Percentiles rank a stretch among this genome's conserved stretches.
Evolutionary conservation across 2,797 vertebrate genomes (phyloP).

Genomic region (Poliocrania exsul): DNA sequence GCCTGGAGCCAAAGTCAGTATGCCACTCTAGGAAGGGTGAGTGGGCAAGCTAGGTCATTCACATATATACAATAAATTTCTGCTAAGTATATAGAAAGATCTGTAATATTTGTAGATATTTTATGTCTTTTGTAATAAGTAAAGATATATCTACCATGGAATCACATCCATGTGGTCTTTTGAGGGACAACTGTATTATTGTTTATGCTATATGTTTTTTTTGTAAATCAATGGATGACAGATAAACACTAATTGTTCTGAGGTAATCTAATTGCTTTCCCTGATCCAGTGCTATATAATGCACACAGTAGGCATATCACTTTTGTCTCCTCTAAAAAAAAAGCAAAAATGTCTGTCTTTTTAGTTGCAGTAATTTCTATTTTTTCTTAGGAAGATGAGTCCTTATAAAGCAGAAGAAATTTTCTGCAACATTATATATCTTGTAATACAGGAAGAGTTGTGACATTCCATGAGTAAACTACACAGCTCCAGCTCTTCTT

Average conservation of each 20-base stretch:
- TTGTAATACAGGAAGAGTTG: neutral
- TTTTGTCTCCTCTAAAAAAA: slow-evolving; percentile 1
- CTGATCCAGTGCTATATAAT: neutral
- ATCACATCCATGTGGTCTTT: neutral
- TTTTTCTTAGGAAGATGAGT: neutral
- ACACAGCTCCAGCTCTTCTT: neutral
- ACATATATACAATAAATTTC: neutral
- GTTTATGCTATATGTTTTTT: neutral
- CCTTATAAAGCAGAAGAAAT: neutral
- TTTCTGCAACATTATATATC: neutral
- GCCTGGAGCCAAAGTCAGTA: neutral
- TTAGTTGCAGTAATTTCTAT: neutral
- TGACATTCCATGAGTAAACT: neutral
- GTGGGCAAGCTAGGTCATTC: neutral
- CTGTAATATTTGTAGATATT: neutral
- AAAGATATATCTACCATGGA: neutral
- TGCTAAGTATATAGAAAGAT: neutral
- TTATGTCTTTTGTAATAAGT: neutral
- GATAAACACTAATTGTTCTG: neutral
- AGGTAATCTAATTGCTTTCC: neutral
- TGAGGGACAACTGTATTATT: neutral
- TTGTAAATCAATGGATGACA: neutral
- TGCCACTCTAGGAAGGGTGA: neutral
- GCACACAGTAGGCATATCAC: neutral
- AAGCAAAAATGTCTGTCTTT: neutral